phyloP scores from a whole-genome alignment of 2,797 vertebrate genomes.

The Gymnocypris eckloni region DNA sequence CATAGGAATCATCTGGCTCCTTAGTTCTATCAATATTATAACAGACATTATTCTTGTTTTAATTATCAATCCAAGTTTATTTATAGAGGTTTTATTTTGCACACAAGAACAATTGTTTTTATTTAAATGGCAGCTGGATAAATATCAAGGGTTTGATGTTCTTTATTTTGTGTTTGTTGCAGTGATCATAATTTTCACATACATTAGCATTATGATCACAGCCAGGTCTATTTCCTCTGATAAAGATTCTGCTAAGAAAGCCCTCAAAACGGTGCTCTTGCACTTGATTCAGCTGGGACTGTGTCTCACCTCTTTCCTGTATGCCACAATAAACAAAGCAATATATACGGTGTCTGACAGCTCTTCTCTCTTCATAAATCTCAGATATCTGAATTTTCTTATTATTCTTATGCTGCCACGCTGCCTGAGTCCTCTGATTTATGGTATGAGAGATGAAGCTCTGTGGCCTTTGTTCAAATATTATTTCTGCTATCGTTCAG shows the following conservation, averaged over 20 bases:
- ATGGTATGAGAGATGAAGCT: constrained; percentile 61
- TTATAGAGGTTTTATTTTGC: constrained; percentile 11
- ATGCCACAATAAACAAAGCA: constrained; percentile 41
- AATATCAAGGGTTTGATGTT: constrained; percentile 18
- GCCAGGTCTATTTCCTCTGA: constrained; percentile 57
- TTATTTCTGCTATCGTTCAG: constrained; percentile 50
- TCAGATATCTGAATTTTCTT: constrained; percentile 54
- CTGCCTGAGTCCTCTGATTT: constrained; percentile 62
- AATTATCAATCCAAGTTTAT: constrained; percentile 23
- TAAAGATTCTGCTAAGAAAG: constrained; percentile 54
- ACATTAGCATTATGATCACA: constrained; percentile 55
- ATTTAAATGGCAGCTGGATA: constrained; percentile 48
- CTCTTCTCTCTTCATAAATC: constrained; percentile 45
- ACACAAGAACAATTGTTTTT: constrained; percentile 32
- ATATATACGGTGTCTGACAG: constrained; percentile 47
- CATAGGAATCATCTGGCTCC: constrained; percentile 61
- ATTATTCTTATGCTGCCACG: constrained; percentile 55
- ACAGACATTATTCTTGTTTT: constrained; percentile 44
- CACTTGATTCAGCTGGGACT: constrained; percentile 60
- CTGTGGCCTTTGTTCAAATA: constrained; percentile 57
- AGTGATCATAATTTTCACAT: constrained; percentile 52
- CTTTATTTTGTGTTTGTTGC: constrained; percentile 54
- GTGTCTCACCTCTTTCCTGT: constrained; percentile 56
- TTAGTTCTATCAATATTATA: constrained; percentile 54
- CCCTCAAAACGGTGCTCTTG: constrained; percentile 54